Evolutionary conservation across 2,797 vertebrate species (phyloP).

Genomic region (Malurus splendens): DNA sequence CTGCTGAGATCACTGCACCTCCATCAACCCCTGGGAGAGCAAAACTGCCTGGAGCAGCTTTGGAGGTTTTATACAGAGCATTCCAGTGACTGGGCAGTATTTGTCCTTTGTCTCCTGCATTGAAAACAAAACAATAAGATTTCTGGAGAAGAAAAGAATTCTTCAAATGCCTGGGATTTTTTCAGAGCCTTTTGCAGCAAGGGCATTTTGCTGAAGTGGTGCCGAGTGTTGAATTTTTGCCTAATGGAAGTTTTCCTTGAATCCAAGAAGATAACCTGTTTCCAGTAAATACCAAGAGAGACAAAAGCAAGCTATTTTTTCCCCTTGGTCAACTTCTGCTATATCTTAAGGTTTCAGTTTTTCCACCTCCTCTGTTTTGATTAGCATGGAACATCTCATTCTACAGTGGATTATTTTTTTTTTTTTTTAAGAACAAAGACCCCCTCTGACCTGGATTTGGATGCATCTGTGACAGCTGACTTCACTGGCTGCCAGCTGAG

Average conservation of each 20-base stretch:
- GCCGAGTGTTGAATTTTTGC: not conserved
- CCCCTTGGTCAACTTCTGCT: constrained; percentile 1
- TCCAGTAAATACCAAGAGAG: not conserved
- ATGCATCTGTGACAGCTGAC: constrained; percentile 55
- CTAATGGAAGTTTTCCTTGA: constrained; percentile 18
- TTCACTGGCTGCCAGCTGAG: constrained; percentile 64
- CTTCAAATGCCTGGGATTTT: not conserved
- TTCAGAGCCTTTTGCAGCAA: not conserved
- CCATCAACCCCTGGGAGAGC: not conserved
- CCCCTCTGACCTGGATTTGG: constrained; percentile 63
- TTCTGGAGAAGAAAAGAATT: not conserved
- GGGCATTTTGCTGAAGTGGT: not conserved
- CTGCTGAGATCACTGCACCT: not conserved
- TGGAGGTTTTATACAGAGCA: not conserved
- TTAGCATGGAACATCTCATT: constrained; percentile 22
- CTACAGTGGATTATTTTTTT: not conserved
- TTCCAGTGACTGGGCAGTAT: not conserved
- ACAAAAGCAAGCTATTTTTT: not conserved
- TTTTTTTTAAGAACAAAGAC: constrained; percentile 41
- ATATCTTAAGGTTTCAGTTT: not conserved
- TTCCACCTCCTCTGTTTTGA: constrained; percentile 40
- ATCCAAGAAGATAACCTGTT: constrained; percentile 10
- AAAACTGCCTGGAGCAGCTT: not conserved
- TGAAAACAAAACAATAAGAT: constrained; percentile 7
- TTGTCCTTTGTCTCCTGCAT: not conserved